Conservation (phyloP, 2,113 vertebrate genomes). For the Upupa epops region DNA sequence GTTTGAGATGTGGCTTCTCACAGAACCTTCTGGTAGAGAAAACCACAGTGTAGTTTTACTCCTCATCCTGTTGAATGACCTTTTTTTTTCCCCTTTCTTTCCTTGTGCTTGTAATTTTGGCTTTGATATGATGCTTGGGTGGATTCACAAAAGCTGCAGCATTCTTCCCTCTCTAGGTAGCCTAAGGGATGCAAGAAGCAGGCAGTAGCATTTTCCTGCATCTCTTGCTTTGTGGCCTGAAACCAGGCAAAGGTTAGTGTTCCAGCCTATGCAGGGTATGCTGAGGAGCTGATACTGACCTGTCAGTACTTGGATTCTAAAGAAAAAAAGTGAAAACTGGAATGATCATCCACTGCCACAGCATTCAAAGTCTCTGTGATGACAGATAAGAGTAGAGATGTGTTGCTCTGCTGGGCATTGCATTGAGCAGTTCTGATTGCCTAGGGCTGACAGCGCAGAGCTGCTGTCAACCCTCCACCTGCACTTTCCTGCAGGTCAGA, state of each 20-base stretch:
- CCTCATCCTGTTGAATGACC: neutral
- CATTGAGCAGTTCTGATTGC: neutral
- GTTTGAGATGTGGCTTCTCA: neutral
- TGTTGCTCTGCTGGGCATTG: neutral
- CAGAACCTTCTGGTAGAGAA: neutral
- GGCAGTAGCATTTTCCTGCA: neutral
- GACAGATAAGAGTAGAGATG: fast-evolving
- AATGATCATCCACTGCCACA: neutral
- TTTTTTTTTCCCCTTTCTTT: neutral
- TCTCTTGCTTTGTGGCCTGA: neutral
- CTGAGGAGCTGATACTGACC: neutral
- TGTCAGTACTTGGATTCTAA: neutral
- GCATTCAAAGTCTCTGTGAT: too few species aligned
- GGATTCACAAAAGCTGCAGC: neutral
- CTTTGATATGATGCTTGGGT: neutral
- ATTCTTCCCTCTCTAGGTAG: neutral
- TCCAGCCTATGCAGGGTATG: fast-evolving
- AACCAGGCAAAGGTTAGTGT: neutral
- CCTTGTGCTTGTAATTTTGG: neutral
- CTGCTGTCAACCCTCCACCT: neutral
- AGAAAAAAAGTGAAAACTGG: neutral
- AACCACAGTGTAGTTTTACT: neutral
- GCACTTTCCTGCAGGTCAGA: neutral
- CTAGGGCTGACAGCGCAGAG: neutral
- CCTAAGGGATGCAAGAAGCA: neutral